These are phyloP conservation scores for Chrysochloris asiatica DNA, from an alignment of 2,113 vertebrate species.

Conservation along the genomic window DNA sequence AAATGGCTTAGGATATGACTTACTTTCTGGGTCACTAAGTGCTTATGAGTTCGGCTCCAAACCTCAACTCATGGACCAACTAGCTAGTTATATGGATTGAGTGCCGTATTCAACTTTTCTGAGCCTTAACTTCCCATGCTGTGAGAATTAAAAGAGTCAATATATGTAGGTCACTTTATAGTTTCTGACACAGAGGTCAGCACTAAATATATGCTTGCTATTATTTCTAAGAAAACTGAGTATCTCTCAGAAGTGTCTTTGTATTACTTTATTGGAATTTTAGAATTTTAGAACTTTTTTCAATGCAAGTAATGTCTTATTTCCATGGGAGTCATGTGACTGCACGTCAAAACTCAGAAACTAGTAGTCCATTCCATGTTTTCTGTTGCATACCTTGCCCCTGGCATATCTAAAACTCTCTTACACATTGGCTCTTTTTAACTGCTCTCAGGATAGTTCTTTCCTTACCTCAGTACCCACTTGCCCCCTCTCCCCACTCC, in stretches of 20 bases:
- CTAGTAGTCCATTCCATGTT: neutral
- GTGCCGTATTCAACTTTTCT: neutral
- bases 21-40: too few species aligned
- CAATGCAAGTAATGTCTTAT: neutral
- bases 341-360: neutral
- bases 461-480: neutral
- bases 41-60: too few species aligned
- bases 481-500: too few species aligned
- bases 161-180: neutral
- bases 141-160: neutral
- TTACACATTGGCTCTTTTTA: neutral
- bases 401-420: neutral
- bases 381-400: too few species aligned
- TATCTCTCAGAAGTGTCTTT: neutral
- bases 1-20: neutral
- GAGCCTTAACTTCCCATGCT: too few species aligned
- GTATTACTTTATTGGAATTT: too few species aligned
- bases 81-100: neutral
- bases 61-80: neutral
- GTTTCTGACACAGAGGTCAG: neutral
- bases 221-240: neutral
- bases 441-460: neutral
- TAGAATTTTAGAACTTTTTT: too few species aligned
- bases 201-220: neutral
- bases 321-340: neutral